Percentiles rank a stretch among this genome's conserved stretches.
Conservation (phyloP, 1,140 invertebrate species). For the Sitophilus oryzae region DNA sequence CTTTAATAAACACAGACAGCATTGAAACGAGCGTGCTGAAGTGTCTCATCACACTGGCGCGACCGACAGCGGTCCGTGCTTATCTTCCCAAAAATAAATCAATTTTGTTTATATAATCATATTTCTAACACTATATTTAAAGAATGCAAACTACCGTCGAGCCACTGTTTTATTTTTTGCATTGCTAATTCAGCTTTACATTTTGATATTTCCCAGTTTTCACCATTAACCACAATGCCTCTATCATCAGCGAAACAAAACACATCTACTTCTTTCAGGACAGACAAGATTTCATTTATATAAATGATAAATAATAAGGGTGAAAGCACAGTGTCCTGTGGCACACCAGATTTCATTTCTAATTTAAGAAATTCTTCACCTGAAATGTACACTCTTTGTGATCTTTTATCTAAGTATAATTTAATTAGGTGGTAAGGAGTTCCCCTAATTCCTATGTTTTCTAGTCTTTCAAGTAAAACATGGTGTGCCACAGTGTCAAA, state of each 20-base stretch:
- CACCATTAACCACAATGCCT: neutral
- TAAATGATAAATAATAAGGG: conserved; percentile 1
- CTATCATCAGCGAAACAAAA: conserved; percentile 8
- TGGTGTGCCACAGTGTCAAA: too few species aligned
- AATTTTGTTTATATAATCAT: too few species aligned
- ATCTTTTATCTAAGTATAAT: neutral
- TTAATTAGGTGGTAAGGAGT: conserved; percentile 7
- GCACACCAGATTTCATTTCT: neutral
- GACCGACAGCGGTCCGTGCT: too few species aligned
- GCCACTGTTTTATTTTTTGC: conserved; percentile 1
- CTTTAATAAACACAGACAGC: too few species aligned
- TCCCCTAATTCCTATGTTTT: conserved; percentile 24
- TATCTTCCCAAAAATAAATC: too few species aligned
- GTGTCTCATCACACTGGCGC: too few species aligned
- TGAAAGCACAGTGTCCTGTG: neutral
- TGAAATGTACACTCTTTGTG: neutral
- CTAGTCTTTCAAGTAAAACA: conserved; percentile 23
- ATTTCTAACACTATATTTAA: too few species aligned
- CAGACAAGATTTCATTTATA: conserved; percentile 2
- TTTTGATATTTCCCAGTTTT: neutral
- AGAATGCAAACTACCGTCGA: neutral
- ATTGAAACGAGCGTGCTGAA: too few species aligned
- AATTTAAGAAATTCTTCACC: neutral
- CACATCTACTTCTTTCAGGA: neutral
- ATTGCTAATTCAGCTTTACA: neutral